Conservation (phyloP, 2,113 vertebrate species). For the Papio anubis region DNA sequence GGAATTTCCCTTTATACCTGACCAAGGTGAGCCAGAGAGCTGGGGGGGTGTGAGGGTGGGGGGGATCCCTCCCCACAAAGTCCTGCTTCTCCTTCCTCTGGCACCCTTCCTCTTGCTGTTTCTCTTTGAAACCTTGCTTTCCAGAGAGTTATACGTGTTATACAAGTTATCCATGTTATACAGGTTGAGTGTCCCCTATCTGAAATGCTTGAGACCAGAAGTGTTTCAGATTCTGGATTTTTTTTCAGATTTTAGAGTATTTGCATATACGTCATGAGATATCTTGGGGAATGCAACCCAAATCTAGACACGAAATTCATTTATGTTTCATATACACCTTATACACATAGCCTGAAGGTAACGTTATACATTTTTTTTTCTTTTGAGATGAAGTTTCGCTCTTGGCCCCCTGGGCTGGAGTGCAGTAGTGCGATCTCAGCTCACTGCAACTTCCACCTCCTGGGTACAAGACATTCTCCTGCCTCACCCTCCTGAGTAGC, state of each 20-base stretch:
- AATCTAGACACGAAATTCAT: not conserved
- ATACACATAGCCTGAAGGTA: not conserved
- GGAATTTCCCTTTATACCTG: conserved; percentile 88
- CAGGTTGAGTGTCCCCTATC: not conserved
- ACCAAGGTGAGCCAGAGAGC: conserved; percentile 85
- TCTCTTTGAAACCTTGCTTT: not conserved
- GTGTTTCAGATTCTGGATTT: not conserved
- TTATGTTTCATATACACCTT: not conserved
- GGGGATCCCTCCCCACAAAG: not conserved
- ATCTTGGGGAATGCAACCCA: not conserved
- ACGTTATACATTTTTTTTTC: not conserved
- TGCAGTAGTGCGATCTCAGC: too few species aligned
- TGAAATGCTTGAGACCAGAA: not conserved
- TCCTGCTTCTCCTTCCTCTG: not conserved
- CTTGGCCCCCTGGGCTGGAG: too few species aligned
- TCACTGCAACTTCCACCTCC: too few species aligned
- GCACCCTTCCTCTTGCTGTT: not conserved
- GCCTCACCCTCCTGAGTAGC: too few species aligned
- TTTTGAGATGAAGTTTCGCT: too few species aligned
- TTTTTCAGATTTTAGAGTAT: not conserved
- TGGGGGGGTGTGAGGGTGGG: not conserved
- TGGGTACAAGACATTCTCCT: too few species aligned
- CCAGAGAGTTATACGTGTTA: not conserved
- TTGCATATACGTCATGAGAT: not conserved
- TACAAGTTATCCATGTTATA: not conserved